Conservation (phyloP, 2,888 invertebrate species). For the Unio pictorum region DNA sequence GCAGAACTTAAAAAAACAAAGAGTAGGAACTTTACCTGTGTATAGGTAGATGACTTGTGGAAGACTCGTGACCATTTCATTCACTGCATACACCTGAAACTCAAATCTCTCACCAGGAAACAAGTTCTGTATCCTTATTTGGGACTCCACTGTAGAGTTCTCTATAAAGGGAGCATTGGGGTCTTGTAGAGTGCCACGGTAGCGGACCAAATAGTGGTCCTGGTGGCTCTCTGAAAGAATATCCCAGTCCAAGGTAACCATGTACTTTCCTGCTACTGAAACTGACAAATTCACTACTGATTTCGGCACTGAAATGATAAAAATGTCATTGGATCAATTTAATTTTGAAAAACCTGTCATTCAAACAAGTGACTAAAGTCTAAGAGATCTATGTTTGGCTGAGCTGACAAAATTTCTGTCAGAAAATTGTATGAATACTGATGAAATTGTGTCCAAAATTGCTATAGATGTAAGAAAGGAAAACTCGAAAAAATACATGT, state of each 20-base stretch:
- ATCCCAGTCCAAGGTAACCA: conserved; percentile 42
- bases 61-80: conserved; percentile 38
- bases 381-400: too few species aligned
- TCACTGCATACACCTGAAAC: conserved; percentile 48
- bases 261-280: conserved; percentile 12
- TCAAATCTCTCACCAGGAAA: conserved; percentile 58
- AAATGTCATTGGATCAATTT: neutral
- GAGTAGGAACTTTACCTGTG: conserved; percentile 21
- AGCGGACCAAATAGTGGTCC: conserved; percentile 39
- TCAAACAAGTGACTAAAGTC: too few species aligned
- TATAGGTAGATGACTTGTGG: conserved; percentile 5
- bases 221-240: conserved; percentile 35
- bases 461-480: too few species aligned
- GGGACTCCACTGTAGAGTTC: conserved; percentile 24
- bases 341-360: too few species aligned
- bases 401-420: too few species aligned
- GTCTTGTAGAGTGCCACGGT: conserved; percentile 41
- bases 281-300: conserved; percentile 41
- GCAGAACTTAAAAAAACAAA: neutral
- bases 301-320: conserved; percentile 43
- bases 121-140: conserved; percentile 30
- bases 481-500: too few species aligned
- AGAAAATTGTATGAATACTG: too few species aligned
- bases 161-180: conserved; percentile 32
- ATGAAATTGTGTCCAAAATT: too few species aligned